Evolutionary conservation across 2,113 vertebrate species (phyloP), one percentile per base, ranked within the genome.

Genomic region (Amphiprion percula): DNA sequence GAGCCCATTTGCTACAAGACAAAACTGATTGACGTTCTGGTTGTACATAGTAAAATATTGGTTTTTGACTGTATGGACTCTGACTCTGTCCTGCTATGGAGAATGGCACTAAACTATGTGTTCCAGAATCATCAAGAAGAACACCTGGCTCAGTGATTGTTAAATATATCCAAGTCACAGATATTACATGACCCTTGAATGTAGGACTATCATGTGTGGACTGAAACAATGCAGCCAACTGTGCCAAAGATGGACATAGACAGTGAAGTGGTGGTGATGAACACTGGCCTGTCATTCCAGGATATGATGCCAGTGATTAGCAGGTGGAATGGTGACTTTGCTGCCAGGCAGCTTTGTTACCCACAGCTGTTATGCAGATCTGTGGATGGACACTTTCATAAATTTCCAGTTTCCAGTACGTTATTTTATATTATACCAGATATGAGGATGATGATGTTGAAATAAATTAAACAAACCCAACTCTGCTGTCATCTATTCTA

Each of bases 331-430:
- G 37, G 9, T 21, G 58, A 77, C 37, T 53, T 83, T 64, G 88
- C 85, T 92, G 70, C 87, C 66, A 79, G 72, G 74, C 86, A 88
- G 89, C 84, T 47, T 74, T 49, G 49, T 52, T 63, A 23, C 24
- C 30, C 47, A 62, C 56, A 61, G 28, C 47, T 63, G 17, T 26
- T 4, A 15, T 44, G 23, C 33, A 47, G 61, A 28, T 58, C 68
- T 56, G 52, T 47, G 68, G 55, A 70, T 46, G 58, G 47, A 82
- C 69, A 76, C 60, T 83, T 62, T 71, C 1, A 72, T n/a, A 65
- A 15, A 82, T 44, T 54, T 53, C 69, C 15, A 54, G 9, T 74
- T 54, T 53, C 69, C 15, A 55, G 0, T 74, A 33, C 67, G 70
- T 65, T 72, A 72, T 84, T 84, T 84, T 83, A 79, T 83, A 68